phyloP scores from a whole-genome alignment of 2,888 invertebrate genomes.

The Drosophila prostipennis region DNA sequence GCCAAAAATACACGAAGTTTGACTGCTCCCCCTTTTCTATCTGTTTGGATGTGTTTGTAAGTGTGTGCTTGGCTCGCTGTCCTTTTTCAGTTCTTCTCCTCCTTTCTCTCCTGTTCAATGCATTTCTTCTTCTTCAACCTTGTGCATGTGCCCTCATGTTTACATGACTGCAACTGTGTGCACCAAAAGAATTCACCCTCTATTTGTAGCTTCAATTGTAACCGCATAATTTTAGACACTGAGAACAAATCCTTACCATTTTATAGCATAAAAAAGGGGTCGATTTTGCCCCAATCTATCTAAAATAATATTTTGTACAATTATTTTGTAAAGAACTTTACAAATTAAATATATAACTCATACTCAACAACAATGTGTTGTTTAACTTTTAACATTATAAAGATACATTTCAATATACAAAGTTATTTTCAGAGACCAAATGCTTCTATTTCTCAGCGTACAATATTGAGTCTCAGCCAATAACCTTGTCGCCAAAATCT shows the following conservation, averaged over 20 bases:
- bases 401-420: no score
- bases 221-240: conserved; percentile 2
- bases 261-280: no score
- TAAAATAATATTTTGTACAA: background rate
- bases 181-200: conserved; percentile 10
- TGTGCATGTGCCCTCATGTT: conserved; percentile 20
- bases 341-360: no score
- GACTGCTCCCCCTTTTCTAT: conserved; percentile 16
- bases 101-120: conserved; percentile 13
- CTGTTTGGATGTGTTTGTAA: conserved; percentile 7
- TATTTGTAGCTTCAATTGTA: conserved; percentile 21
- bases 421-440: no score
- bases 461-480: no score
- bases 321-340: no score
- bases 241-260: background rate
- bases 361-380: no score
- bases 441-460: no score
- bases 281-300: no score
- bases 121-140: conserved; percentile 29
- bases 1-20: conserved; percentile 38
- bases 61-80: conserved; percentile 7
- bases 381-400: no score
- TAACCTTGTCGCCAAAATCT: conserved; percentile 3
- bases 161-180: conserved; percentile 27
- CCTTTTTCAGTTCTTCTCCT: conserved; percentile 15